phyloP scores from a whole-genome alignment of 2,888 invertebrate species.

The Drosophila niveifrons region DNA sequence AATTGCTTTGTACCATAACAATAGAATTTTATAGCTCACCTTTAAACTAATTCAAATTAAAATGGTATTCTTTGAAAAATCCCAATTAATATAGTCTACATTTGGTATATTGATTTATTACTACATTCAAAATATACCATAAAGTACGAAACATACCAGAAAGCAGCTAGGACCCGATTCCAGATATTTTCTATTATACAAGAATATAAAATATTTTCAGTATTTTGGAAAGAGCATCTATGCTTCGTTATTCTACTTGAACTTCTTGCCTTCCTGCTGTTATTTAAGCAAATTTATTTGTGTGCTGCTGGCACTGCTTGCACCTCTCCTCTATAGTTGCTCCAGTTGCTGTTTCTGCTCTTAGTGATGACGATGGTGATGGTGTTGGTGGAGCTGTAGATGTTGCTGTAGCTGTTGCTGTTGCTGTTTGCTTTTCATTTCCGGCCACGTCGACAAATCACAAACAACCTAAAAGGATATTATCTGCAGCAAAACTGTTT shows the following conservation, averaged over 20 bases:
- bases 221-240: constrained; percentile 19
- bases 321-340: constrained; percentile 25
- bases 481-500: constrained; percentile 72
- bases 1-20: too few species aligned
- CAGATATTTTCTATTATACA: too few species aligned
- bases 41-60: too few species aligned
- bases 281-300: constrained; percentile 69
- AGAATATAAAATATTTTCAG: neutral
- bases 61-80: too few species aligned
- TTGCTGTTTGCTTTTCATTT: constrained; percentile 76
- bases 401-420: constrained; percentile 19
- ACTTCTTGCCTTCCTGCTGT: constrained; percentile 41
- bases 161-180: too few species aligned
- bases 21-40: too few species aligned
- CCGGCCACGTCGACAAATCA: constrained; percentile 80
- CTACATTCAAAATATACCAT: too few species aligned
- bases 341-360: constrained; percentile 19
- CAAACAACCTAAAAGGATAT: constrained; percentile 75
- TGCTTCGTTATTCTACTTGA: neutral
- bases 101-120: too few species aligned
- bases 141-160: too few species aligned
- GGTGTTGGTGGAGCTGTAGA: constrained; percentile 46
- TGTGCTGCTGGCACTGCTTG: constrained; percentile 36
- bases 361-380: constrained; percentile 13
- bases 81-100: too few species aligned